Conservation (phyloP, 1,140 invertebrate genomes). For the Hyphantria cunea region DNA sequence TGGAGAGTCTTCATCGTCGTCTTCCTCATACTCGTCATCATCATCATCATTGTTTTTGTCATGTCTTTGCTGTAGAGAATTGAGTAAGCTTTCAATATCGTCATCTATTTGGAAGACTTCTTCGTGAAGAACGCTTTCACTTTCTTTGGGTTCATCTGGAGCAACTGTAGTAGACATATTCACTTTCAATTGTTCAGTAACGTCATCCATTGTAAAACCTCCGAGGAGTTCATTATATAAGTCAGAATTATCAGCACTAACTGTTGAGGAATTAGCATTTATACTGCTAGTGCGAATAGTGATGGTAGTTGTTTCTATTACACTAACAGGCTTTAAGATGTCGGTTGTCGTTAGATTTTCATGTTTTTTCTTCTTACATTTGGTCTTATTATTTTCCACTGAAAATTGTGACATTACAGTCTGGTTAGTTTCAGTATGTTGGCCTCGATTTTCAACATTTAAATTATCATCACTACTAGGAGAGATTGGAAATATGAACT, state of each 20-base stretch:
- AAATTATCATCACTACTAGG: slow-evolving; percentile 39
- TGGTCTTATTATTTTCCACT: slow-evolving; percentile 57
- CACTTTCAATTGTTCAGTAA: slow-evolving; percentile 27
- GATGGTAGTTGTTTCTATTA: slow-evolving; percentile 5
- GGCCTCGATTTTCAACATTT: slow-evolving; percentile 39
- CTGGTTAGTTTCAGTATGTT: slow-evolving; percentile 35
- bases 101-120: slow-evolving; percentile 53
- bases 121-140: slow-evolving; percentile 53
- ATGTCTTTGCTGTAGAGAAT: slow-evolving; percentile 43
- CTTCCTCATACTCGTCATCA: slow-evolving; percentile 49
- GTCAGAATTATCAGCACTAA: slow-evolving; percentile 36
- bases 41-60: slow-evolving; percentile 29
- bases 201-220: slow-evolving; percentile 52
- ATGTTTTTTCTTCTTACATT: slow-evolving; percentile 72
- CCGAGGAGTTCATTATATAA: slow-evolving; percentile 59
- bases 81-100: slow-evolving; percentile 62
- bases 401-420: slow-evolving; percentile 38
- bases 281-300: not conserved
- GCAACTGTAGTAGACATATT: slow-evolving; percentile 18
- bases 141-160: slow-evolving; percentile 41
- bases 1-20: slow-evolving; percentile 32
- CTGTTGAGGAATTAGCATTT: slow-evolving; percentile 13
- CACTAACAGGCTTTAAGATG: slow-evolving; percentile 1
- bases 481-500: slow-evolving; percentile 62
- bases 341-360: slow-evolving; percentile 32